A percentile compares a stretch with the other conserved stretches of the same genome.
Evolutionary conservation across 2,888 invertebrate genomes (phyloP).

Genomic region (Priocnemis perturbator): DNA sequence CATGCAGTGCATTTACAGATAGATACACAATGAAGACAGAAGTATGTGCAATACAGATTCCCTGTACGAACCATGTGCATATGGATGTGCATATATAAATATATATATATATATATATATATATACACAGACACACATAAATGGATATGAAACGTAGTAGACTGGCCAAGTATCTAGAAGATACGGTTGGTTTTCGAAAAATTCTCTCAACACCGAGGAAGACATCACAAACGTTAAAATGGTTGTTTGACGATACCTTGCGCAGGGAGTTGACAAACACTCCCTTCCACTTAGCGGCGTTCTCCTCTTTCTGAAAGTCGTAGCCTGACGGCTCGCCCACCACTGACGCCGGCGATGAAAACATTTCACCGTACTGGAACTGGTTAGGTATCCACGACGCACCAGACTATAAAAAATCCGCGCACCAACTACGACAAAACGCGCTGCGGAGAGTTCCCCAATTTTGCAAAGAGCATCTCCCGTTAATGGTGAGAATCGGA

Average conservation of each 20-base stretch:
- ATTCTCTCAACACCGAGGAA: too few relatives aligned
- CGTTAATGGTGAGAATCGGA: conserved; percentile 35
- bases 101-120: too few relatives aligned
- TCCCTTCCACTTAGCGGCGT: conserved; percentile 94
- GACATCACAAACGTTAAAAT: not conserved
- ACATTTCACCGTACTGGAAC: conserved; percentile 66
- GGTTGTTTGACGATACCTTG: conserved; percentile 81
- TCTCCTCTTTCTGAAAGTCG: conserved; percentile 93
- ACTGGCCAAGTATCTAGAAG: too few relatives aligned
- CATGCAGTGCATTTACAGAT: too few relatives aligned
- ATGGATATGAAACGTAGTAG: too few relatives aligned
- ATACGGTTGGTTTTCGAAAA: too few relatives aligned
- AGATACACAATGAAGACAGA: too few relatives aligned
- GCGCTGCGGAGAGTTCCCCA: conserved; percentile 51
- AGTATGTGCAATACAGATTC: too few relatives aligned
- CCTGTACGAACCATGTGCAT: too few relatives aligned
- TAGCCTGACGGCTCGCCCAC: conserved; percentile 78
- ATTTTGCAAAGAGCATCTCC: conserved; percentile 52
- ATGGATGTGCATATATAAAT: too few relatives aligned
- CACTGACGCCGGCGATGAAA: conserved; percentile 75
- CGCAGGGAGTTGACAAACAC: conserved; percentile 90
- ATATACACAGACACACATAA: too few relatives aligned
- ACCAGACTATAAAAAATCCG: conserved; percentile 38
- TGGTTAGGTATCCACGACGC: conserved; percentile 31
- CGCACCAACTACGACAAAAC: conserved; percentile 38